phyloP scores from a whole-genome alignment of 2,888 invertebrate genomes.

The Melieria omissa region DNA sequence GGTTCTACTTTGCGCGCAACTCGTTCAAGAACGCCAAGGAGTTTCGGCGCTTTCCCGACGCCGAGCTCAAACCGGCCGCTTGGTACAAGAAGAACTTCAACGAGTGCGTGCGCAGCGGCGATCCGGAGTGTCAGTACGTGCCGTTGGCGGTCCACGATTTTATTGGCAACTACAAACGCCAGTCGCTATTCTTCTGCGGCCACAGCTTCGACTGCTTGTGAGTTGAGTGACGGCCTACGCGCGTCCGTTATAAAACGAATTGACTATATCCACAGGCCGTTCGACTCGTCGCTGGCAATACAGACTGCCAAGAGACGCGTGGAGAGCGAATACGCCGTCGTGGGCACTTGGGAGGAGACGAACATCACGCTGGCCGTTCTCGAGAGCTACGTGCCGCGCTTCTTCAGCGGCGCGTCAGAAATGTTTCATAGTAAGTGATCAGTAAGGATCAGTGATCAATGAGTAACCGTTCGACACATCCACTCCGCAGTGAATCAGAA shows the following conservation, averaged over 20 bases:
- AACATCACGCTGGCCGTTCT: conserved; percentile 82
- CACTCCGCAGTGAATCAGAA: conserved; percentile 17
- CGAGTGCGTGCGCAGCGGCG: conserved; percentile 84
- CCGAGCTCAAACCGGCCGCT: conserved; percentile 59
- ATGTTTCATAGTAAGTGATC: conserved; percentile 77
- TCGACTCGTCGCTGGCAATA: conserved; percentile 80
- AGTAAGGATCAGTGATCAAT: background rate
- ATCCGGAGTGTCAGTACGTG: conserved; percentile 83
- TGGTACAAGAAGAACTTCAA: conserved; percentile 77
- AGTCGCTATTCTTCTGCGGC: conserved; percentile 89
- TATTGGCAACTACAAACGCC: conserved; percentile 82
- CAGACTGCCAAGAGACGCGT: conserved; percentile 82
- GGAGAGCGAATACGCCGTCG: conserved; percentile 84
- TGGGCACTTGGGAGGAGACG: conserved; percentile 84
- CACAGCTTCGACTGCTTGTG: conserved; percentile 85
- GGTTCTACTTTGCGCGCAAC: conserved; percentile 85
- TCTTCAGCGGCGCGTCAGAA: conserved; percentile 78
- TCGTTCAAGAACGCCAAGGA: conserved; percentile 70
- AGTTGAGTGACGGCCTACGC: conserved; percentile 58
- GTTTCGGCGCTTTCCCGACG: conserved; percentile 82
- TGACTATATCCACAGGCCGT: conserved; percentile 71
- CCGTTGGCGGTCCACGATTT: conserved; percentile 71
- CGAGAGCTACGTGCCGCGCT: conserved; percentile 82
- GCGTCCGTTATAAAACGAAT: background rate
- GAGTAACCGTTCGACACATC: background rate